Base-by-base conservation (phyloP, 23 tunicate genomes). In the Clavelina lepadiformis region DNA sequence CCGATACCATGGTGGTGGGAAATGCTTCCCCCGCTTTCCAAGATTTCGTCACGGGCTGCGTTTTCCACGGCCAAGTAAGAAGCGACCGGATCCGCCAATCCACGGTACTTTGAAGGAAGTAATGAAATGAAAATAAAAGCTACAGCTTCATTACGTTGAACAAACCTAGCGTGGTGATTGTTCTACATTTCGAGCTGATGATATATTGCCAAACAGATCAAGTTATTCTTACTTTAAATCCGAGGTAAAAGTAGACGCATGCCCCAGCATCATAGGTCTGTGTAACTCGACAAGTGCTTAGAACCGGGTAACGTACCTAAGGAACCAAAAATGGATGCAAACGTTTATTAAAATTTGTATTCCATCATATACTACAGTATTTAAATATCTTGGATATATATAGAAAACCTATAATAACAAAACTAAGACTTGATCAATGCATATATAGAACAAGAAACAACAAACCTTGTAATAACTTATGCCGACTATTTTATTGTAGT, bases 221-320 rank as follows among this genome's bases (percentile, higher is more conserved):
- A 44, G 50, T 44, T 13, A 13, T 44, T 44, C 74, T 68, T 56
- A 82, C 89, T 54, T 81, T 89, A 44, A 89, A 89, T 1, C 70
- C 97, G 18, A 89, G 65, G 58, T 89, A 89, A 70, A 89, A 89
- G 57, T 89, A 89, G 20, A 89, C 68, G 46, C 97, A 89, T 22
- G 97, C 97, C 31, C 97, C 97, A 7, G 97, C 83, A 47, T 89
- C 97, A 56, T 89, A 89, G 13, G 97, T 89, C 52, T 89, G 97
- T 33, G 97, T 89, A 3, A 89, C 89, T 44, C 97, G 37, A 35
- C 97, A 89, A 0, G 97, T 78, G 63, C 86, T 65, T 22, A 89
- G 34, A 6, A 67, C 34, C 0, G 97, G 97, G 46, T 81, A 89
- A 54, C 67, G 62, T 5, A 82, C 72, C 89, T 82, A 19, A 28